Conservation (phyloP, 2,888 invertebrate species). For the Coenonympha glycerion region DNA sequence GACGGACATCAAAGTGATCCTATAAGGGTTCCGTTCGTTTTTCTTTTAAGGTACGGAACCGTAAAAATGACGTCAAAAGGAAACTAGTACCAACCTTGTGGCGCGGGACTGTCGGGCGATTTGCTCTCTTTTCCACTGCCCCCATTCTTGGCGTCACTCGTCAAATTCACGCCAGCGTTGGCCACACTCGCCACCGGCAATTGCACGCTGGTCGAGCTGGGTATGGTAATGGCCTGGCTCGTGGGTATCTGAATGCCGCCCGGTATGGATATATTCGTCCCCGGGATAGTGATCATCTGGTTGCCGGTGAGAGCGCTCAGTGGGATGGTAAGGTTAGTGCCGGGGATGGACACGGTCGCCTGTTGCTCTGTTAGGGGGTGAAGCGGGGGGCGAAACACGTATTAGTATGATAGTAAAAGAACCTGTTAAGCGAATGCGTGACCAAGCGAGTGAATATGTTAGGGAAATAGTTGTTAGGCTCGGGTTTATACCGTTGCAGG, state of each 20-base stretch:
- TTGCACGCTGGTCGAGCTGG: constrained; percentile 41
- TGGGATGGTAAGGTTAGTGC: constrained; percentile 79
- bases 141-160: constrained; percentile 68
- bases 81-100: constrained; percentile 56
- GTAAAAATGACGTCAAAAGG: background rate
- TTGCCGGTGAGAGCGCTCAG: constrained; percentile 63
- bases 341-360: constrained; percentile 77
- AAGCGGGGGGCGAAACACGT: constrained; percentile 47
- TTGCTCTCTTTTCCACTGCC: constrained; percentile 24
- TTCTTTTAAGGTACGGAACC: too few species aligned
- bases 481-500: too few species aligned
- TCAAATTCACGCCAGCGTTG: constrained; percentile 42
- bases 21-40: too few species aligned
- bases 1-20: too few species aligned
- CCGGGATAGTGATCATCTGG: constrained; percentile 75
- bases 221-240: constrained; percentile 48
- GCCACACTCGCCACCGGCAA: constrained; percentile 38
- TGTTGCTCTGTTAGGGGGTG: constrained; percentile 62
- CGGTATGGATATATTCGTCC: constrained; percentile 68
- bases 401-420: constrained; percentile 70
- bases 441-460: background rate
- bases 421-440: constrained; percentile 44
- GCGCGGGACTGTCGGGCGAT: constrained; percentile 31
- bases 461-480: background rate
- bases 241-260: constrained; percentile 37